Conservation (phyloP, 35 echinoderm and acorn worm species). For the Ophiothrix spiculata region DNA sequence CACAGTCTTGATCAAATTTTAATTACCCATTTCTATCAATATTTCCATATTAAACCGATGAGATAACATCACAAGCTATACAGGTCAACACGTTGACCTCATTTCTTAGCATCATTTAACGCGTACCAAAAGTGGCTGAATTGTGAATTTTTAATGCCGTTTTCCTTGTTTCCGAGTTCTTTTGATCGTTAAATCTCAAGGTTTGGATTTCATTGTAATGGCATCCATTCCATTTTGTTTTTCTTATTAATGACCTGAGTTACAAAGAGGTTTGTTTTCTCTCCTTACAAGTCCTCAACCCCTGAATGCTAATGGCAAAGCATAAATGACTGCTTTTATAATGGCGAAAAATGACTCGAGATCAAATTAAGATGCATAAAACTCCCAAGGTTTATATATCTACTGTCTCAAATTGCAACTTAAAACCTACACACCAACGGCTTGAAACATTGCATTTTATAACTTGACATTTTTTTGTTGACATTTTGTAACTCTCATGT, state of each 20-base stretch:
- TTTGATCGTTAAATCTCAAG: not conserved
- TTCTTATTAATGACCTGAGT: not conserved
- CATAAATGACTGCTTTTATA: too few relatives aligned
- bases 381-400: too few relatives aligned
- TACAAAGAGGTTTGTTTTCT: not conserved
- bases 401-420: too few relatives aligned
- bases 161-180: not conserved
- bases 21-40: not conserved
- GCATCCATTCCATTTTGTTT: not conserved
- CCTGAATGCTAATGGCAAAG: too few relatives aligned
- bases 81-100: not conserved
- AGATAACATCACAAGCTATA: not conserved
- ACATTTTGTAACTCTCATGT: too few relatives aligned
- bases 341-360: too few relatives aligned
- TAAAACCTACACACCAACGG: too few relatives aligned
- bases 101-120: not conserved
- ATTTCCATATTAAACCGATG: not conserved
- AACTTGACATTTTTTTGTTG: too few relatives aligned
- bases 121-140: not conserved
- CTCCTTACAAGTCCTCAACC: too few relatives aligned
- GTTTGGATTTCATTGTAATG: constrained; percentile 7
- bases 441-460: too few relatives aligned
- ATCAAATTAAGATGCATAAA: too few relatives aligned
- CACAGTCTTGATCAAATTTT: not conserved
- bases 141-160: not conserved